Evolutionary conservation across 2,113 vertebrate genomes (phyloP).

Genomic region (Anguilla japonica): DNA sequence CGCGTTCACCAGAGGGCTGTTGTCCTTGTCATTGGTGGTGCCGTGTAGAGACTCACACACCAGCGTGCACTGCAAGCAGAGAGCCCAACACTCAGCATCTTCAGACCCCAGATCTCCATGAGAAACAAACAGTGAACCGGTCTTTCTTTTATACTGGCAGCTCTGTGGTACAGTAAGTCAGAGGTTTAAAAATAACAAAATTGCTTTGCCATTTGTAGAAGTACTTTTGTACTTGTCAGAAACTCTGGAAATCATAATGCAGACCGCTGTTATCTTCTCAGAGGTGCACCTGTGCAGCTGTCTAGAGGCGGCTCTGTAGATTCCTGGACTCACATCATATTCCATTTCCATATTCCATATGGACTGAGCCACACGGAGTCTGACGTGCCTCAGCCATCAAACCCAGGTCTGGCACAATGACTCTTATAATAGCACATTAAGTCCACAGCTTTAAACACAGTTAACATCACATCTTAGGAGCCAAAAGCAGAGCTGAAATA

Average conservation of each 20-base stretch:
- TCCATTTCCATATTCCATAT: background rate
- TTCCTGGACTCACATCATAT: background rate
- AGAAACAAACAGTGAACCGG: background rate
- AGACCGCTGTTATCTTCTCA: background rate
- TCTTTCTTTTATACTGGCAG: background rate
- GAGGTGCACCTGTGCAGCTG: background rate
- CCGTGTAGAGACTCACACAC: conserved; percentile 80
- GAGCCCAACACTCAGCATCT: background rate
- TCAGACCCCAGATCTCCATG: background rate
- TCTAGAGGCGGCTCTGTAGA: background rate
- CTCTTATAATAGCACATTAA: background rate
- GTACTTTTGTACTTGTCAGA: background rate
- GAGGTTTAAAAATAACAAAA: background rate
- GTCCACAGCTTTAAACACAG: background rate
- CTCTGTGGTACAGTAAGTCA: background rate
- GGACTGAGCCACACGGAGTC: background rate
- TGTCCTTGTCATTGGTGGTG: conserved; percentile 73
- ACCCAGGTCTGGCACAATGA: background rate
- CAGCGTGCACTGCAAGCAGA: conserved; percentile 78
- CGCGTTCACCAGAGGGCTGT: conserved; percentile 79
- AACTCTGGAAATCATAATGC: background rate
- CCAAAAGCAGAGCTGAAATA: background rate
- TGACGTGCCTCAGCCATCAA: background rate
- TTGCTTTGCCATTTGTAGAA: background rate
- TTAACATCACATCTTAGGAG: background rate